Conservation (phyloP, 2,797 vertebrate species). For the Hypotaenidia philippensis region DNA sequence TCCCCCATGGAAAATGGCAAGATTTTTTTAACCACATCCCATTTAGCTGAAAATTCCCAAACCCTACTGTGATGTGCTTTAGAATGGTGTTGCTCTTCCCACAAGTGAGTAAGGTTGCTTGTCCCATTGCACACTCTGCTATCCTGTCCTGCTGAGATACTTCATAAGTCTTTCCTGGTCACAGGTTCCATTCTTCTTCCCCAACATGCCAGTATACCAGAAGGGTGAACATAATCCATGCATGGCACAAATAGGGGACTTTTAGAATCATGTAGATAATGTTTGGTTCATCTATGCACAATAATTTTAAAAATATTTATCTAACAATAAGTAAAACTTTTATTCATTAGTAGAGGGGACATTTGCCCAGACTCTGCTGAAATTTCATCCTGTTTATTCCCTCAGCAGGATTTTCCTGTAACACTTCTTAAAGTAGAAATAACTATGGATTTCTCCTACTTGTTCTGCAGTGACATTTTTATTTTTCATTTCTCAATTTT, state of each 20-base stretch:
- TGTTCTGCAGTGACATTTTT: conserved; percentile 49
- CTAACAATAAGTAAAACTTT: neutral
- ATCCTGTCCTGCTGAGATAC: neutral
- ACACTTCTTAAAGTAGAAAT: conserved; percentile 15
- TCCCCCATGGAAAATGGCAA: neutral
- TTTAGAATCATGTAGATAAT: neutral
- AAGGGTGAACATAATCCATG: neutral
- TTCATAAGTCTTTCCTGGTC: neutral
- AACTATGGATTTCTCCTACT: conserved; percentile 35
- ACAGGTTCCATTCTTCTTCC: neutral
- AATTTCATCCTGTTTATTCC: conserved; percentile 14
- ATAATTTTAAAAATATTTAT: neutral
- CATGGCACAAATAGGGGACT: fast-evolving
- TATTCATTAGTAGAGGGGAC: neutral
- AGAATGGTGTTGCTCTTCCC: neutral
- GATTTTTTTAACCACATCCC: neutral
- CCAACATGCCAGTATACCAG: neutral
- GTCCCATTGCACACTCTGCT: neutral
- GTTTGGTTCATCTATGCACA: neutral
- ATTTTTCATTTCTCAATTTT: conserved; percentile 59
- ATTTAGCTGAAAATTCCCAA: neutral
- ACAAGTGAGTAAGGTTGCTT: neutral
- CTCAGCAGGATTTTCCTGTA: neutral
- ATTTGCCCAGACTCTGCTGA: neutral
- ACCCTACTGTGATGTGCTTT: neutral